Evolutionary conservation across 2,888 invertebrate genomes (phyloP).

Genomic region (Macroteleia sp.): DNA sequence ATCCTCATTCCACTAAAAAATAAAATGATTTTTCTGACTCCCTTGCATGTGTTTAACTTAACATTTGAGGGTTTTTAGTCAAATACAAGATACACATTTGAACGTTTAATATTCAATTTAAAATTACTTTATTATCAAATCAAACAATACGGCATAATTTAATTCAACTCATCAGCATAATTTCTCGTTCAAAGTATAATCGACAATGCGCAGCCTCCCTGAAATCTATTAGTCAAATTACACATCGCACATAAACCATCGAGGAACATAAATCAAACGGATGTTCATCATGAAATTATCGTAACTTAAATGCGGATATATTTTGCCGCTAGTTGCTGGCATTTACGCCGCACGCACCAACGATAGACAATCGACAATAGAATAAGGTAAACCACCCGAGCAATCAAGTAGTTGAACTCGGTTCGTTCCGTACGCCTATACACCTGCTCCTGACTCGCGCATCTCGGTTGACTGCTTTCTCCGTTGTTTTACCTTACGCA

Average conservation of each 20-base stretch:
- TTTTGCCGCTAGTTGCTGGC: constrained; percentile 32
- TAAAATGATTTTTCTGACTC: too few species aligned
- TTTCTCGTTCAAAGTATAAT: constrained; percentile 1
- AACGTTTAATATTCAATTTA: too few species aligned
- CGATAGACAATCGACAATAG: constrained; percentile 50
- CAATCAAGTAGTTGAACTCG: constrained; percentile 53
- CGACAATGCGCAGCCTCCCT: neutral
- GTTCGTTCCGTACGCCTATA: constrained; percentile 23
- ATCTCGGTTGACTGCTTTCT: constrained; percentile 25
- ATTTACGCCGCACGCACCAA: constrained; percentile 47
- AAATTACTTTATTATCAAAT: too few species aligned
- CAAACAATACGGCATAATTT: too few species aligned
- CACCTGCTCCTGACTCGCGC: constrained; percentile 47
- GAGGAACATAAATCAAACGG: constrained; percentile 24
- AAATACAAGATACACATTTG: too few species aligned
- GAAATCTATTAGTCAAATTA: constrained; percentile 35
- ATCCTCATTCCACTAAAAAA: too few species aligned
- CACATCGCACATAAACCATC: constrained; percentile 9
- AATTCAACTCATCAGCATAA: too few species aligned
- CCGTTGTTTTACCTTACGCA: too few species aligned
- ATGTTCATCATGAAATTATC: constrained; percentile 14
- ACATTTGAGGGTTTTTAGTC: too few species aligned
- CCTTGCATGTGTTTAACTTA: too few species aligned
- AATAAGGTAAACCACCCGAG: constrained; percentile 46
- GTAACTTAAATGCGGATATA: constrained; percentile 30